Percentiles rank a stretch among this genome's conserved stretches.
Evolutionary conservation across 2,113 vertebrate species (phyloP).

Genomic region (Hepsetus odoe): DNA sequence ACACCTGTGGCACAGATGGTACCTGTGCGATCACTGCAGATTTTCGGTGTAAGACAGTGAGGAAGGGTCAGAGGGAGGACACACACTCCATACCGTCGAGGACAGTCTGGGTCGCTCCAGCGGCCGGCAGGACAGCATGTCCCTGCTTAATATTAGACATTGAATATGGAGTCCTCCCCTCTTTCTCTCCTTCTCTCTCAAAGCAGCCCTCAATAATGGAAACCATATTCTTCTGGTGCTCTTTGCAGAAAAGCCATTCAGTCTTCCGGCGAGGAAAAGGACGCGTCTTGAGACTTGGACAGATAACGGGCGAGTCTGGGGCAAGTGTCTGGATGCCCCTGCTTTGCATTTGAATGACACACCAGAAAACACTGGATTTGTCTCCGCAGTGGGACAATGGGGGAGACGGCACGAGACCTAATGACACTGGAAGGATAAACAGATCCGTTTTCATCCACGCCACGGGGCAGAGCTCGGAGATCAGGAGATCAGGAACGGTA

Average conservation of each 20-base stretch:
- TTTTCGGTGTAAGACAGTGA: too few species aligned
- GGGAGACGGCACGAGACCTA: slow-evolving; percentile 31
- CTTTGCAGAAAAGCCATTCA: slow-evolving; percentile 45
- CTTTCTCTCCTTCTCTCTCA: slow-evolving; percentile 10
- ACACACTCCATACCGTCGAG: slow-evolving; percentile 7
- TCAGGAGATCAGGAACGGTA: slow-evolving; percentile 27
- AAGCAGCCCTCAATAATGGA: slow-evolving; percentile 31
- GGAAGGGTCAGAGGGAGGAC: background rate
- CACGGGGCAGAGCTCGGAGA: slow-evolving; percentile 5
- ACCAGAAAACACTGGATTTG: slow-evolving; percentile 38
- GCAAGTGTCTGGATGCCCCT: slow-evolving; percentile 55
- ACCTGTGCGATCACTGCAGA: too few species aligned
- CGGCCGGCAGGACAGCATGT: slow-evolving; percentile 45
- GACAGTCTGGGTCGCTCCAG: slow-evolving; percentile 27
- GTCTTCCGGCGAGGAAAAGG: slow-evolving; percentile 47
- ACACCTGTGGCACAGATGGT: too few species aligned
- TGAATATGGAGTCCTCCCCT: slow-evolving; percentile 37
- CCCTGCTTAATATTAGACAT: slow-evolving; percentile 40
- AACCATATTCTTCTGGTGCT: slow-evolving; percentile 49
- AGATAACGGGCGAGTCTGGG: slow-evolving; percentile 54
- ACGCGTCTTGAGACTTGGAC: slow-evolving; percentile 49
- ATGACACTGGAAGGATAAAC: slow-evolving; percentile 42
- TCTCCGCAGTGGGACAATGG: slow-evolving; percentile 30
- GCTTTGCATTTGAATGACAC: slow-evolving; percentile 59
- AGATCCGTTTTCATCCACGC: slow-evolving; percentile 14